Percentiles rank a stretch among this genome's conserved stretches.
These are phyloP conservation scores for Lasioglossum oenotherae DNA, from an alignment of 2,888 invertebrate species.

Conservation along the genomic window DNA sequence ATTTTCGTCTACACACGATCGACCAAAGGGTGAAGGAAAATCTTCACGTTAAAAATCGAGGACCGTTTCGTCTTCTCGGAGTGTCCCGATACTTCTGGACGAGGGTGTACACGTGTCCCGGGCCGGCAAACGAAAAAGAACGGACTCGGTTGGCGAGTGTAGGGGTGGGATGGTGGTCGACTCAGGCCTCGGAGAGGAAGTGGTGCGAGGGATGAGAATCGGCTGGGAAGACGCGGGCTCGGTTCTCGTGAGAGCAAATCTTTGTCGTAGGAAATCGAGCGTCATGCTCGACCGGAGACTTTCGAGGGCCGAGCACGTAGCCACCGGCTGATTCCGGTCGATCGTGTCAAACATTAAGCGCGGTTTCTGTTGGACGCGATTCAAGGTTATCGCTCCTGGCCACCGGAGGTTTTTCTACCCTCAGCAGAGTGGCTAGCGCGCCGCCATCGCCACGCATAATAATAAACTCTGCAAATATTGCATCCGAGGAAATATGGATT, in stretches of 20 bases:
- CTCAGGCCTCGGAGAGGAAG: not conserved
- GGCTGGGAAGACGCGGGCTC: slow-evolving; percentile 43
- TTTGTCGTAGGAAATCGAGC: slow-evolving; percentile 81
- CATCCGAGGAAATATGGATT: not conserved
- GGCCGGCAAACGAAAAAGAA: slow-evolving; percentile 46
- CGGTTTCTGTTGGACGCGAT: slow-evolving; percentile 60
- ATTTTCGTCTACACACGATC: too few relatives aligned
- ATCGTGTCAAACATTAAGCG: slow-evolving; percentile 74
- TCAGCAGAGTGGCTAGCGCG: slow-evolving; percentile 6
- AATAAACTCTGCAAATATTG: slow-evolving; percentile 24
- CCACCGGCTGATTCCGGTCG: slow-evolving; percentile 70
- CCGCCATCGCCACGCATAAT: not conserved
- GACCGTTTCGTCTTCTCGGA: not conserved
- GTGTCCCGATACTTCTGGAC: not conserved
- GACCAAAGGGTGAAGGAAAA: too few relatives aligned
- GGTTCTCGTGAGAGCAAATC: slow-evolving; percentile 78
- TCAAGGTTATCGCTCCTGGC: slow-evolving; percentile 43
- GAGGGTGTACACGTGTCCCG: slow-evolving; percentile 53
- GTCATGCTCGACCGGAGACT: slow-evolving; percentile 76
- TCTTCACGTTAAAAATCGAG: too few relatives aligned
- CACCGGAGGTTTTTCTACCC: not conserved
- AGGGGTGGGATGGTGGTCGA: slow-evolving; percentile 22
- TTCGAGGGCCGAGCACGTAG: slow-evolving; percentile 69
- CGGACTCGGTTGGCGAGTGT: not conserved
- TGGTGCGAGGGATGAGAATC: slow-evolving; percentile 36